Evolutionary conservation across 2,113 vertebrate species (phyloP).

Genomic region (Setophaga kirtlandii): DNA sequence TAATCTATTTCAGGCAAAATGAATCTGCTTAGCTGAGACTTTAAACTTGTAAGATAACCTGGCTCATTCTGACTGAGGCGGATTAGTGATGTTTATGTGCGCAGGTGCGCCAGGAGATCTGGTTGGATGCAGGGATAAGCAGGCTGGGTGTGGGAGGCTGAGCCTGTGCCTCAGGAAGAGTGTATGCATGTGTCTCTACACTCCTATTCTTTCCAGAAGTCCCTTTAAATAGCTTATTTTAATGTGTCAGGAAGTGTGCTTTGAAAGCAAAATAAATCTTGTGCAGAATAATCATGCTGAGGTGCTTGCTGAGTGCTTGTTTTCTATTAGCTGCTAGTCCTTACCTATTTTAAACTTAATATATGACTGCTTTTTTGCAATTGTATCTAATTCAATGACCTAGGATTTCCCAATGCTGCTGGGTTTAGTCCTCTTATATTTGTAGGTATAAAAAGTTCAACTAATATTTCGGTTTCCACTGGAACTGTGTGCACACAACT

Average conservation of each 20-base stretch:
- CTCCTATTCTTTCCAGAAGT: background rate
- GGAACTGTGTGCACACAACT: background rate
- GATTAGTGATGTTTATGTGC: constrained; percentile 7
- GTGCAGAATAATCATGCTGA: background rate
- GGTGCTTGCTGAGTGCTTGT: background rate
- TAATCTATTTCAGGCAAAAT: constrained; percentile 30
- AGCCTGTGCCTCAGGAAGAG: background rate
- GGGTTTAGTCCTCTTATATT: background rate
- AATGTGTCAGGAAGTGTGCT: background rate
- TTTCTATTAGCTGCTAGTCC: background rate
- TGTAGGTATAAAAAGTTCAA: background rate
- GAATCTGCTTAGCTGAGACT: constrained; percentile 36
- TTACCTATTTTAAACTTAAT: background rate
- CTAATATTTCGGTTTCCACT: background rate
- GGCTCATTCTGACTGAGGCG: background rate
- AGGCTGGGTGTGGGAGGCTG: background rate
- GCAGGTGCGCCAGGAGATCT: background rate
- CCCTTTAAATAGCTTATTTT: background rate
- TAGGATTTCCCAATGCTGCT: background rate
- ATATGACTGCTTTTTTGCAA: background rate
- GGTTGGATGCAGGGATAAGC: background rate
- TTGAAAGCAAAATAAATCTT: background rate
- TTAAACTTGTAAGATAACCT: constrained; percentile 38
- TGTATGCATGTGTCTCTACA: background rate
- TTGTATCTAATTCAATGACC: background rate